phyloP scores from a whole-genome alignment of 2,888 invertebrate genomes.

The Glaucopsyche alexis region DNA sequence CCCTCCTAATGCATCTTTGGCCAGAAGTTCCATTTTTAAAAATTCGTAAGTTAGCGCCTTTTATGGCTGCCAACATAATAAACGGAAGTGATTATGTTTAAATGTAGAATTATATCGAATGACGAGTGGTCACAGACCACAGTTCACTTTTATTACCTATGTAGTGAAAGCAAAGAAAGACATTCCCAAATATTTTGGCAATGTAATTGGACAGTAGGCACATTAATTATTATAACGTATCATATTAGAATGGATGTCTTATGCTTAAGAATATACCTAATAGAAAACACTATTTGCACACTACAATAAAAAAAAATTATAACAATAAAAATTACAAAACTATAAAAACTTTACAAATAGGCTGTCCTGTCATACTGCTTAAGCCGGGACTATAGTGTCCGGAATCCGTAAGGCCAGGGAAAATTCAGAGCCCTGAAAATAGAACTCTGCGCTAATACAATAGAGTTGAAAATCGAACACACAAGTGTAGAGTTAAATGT shows the following conservation, averaged over 20 bases:
- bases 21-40: constrained; percentile 19
- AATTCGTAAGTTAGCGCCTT: constrained; percentile 9
- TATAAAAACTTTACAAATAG: too few species aligned
- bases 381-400: too few species aligned
- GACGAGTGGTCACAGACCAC: not conserved
- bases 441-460: too few species aligned
- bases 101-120: not conserved
- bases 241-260: not conserved
- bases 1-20: constrained; percentile 18
- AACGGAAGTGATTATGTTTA: constrained; percentile 24
- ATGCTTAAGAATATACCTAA: not conserved
- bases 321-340: too few species aligned
- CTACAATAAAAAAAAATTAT: too few species aligned
- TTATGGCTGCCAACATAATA: constrained; percentile 27
- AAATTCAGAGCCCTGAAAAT: too few species aligned
- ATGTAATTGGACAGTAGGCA: not conserved
- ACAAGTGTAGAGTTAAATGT: too few species aligned
- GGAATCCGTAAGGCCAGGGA: too few species aligned
- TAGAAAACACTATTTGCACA: not conserved
- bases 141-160: not conserved
- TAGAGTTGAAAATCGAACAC: too few species aligned
- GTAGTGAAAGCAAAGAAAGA: constrained; percentile 3
- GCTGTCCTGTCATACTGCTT: too few species aligned
- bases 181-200: not conserved
- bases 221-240: too few species aligned